phyloP scores from a whole-genome alignment of 2,888 invertebrate genomes.

The Magallana nippona region DNA sequence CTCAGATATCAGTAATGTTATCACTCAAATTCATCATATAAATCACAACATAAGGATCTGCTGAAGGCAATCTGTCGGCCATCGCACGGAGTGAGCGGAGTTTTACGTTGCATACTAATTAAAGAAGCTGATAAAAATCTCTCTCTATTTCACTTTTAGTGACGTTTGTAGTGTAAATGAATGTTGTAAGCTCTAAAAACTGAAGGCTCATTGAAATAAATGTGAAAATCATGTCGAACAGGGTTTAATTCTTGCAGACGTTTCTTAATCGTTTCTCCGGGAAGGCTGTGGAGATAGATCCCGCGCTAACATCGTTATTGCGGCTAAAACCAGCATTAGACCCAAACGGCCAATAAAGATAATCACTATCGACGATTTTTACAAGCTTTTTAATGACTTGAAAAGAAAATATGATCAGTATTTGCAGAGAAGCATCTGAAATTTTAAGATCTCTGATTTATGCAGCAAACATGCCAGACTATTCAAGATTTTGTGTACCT shows the following conservation, averaged over 20 bases:
- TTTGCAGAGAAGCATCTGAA: not conserved
- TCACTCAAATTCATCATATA: too few relatives aligned
- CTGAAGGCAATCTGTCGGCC: too few relatives aligned
- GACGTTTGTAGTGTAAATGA: not conserved
- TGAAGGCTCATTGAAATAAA: not conserved
- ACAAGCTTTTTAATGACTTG: not conserved
- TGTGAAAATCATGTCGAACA: constrained; percentile 16
- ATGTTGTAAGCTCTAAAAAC: not conserved
- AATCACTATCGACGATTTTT: not conserved
- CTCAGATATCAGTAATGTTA: too few relatives aligned
- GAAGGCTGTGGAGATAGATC: not conserved
- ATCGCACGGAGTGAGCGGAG: too few relatives aligned
- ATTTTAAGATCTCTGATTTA: not conserved
- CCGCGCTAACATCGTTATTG: not conserved
- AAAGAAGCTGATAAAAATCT: not conserved
- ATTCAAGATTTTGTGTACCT: not conserved
- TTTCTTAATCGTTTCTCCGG: not conserved
- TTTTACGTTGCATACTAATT: not conserved
- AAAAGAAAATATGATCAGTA: not conserved
- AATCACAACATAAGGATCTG: too few relatives aligned
- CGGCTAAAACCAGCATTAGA: not conserved
- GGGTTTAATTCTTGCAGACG: constrained; percentile 9
- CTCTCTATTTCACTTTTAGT: not conserved
- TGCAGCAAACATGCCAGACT: not conserved
- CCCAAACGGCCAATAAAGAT: not conserved